Evolutionary conservation across 2,888 invertebrate species (phyloP).

Genomic region (Parelbella ahira): DNA sequence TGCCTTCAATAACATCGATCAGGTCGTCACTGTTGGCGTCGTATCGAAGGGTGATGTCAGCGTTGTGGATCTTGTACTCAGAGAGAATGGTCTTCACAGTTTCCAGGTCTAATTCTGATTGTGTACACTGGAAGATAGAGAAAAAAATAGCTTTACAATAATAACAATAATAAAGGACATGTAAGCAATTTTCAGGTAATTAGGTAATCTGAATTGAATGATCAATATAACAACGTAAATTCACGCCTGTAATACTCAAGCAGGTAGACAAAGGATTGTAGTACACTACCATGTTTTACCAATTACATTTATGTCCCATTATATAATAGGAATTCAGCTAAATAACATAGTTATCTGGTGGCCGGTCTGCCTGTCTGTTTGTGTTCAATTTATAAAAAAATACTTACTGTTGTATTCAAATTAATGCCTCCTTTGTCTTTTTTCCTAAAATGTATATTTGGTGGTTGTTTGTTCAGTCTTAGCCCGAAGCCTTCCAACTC

Average conservation of each 20-base stretch:
- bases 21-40: conserved; percentile 98
- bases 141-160: conserved; percentile 1
- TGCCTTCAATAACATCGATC: conserved; percentile 99
- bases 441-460: conserved; percentile 96
- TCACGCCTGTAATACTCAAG: too few species aligned
- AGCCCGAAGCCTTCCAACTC: conserved; percentile 99
- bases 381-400: too few species aligned
- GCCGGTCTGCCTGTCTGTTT: too few species aligned
- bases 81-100: conserved; percentile 97
- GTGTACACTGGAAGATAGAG: conserved; percentile 82
- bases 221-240: too few species aligned
- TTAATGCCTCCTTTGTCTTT: conserved; percentile 99
- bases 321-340: too few species aligned
- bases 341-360: too few species aligned
- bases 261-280: too few species aligned
- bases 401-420: conserved; percentile 90
- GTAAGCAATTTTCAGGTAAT: too few species aligned
- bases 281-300: too few species aligned
- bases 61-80: conserved; percentile 99
- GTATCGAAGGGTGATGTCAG: conserved; percentile 95
- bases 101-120: conserved; percentile 96
- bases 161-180: too few species aligned
- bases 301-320: too few species aligned
- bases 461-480: conserved; percentile 96
- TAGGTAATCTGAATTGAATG: too few species aligned